Percentiles rank a stretch among this genome's conserved stretches.
Conservation (phyloP, 92 coral and sea anemone genomes). For the Epizoanthus illoricatus region DNA sequence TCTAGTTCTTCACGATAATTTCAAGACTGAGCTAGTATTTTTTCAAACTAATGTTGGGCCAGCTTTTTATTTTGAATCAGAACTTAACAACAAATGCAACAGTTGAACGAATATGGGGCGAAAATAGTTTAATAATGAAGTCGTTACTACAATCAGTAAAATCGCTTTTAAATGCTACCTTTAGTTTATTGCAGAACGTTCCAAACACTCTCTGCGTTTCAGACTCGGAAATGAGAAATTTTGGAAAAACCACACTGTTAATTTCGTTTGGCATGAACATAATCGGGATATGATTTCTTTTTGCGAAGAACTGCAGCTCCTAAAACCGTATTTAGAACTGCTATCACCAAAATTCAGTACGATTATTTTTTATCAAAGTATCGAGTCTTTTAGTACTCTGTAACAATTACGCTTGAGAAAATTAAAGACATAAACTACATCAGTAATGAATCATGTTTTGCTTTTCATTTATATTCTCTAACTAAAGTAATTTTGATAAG, state of each 20-base stretch:
- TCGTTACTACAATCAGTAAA: constrained; percentile 9
- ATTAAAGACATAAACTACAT: neutral
- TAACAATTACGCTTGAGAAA: neutral
- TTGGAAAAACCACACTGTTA: too few species aligned
- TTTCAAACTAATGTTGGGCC: constrained; percentile 7
- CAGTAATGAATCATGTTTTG: neutral
- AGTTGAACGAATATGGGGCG: neutral
- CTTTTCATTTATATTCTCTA: neutral
- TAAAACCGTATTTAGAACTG: too few species aligned
- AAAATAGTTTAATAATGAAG: neutral
- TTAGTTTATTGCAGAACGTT: constrained; percentile 2
- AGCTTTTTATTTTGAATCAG: neutral
- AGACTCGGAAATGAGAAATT: neutral
- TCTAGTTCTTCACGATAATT: neutral
- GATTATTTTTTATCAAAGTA: too few species aligned
- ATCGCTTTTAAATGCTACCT: constrained; percentile 31
- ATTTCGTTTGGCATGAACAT: too few species aligned
- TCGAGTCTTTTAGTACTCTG: too few species aligned
- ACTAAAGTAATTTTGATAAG: neutral
- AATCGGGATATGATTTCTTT: too few species aligned
- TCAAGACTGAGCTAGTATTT: constrained; percentile 10
- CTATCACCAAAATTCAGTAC: too few species aligned
- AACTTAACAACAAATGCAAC: neutral
- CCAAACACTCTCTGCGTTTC: neutral
- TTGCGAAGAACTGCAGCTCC: too few species aligned